A percentile compares a stretch with the other conserved stretches of the same genome.
phyloP scores from a whole-genome alignment of 1,140 invertebrate genomes.

The Rhopalosiphum padi region DNA sequence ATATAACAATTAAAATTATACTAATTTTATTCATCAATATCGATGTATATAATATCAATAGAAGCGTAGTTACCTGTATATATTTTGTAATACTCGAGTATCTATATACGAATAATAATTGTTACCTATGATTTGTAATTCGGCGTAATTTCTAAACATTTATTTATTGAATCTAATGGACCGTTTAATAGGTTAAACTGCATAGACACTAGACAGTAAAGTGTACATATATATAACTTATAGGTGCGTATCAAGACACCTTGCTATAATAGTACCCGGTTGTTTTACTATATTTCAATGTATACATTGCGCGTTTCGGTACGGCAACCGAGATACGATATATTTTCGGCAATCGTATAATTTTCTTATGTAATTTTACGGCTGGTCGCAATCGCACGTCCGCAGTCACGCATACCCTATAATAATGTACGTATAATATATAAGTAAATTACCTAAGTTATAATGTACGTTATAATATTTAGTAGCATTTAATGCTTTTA shows the following conservation, averaged over 20 bases:
- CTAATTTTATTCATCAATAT: not conserved
- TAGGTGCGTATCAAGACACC: not conserved
- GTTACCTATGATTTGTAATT: not conserved
- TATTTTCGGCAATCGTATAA: not conserved
- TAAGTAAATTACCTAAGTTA: not conserved
- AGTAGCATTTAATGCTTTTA: not conserved
- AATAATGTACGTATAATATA: not conserved
- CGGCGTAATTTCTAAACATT: not conserved
- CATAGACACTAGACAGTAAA: not conserved
- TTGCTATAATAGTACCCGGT: not conserved
- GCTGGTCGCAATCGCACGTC: not conserved
- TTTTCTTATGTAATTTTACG: slow-evolving; percentile 2
- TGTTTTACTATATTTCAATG: not conserved
- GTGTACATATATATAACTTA: not conserved
- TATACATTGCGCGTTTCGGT: not conserved
- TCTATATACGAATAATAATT: not conserved
- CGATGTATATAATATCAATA: not conserved
- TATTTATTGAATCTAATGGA: slow-evolving; percentile 4
- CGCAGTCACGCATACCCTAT: not conserved
- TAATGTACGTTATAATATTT: not conserved
- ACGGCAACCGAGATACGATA: not conserved
- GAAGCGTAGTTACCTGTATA: not conserved
- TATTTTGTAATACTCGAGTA: not conserved
- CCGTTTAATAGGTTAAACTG: not conserved
- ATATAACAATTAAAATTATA: not conserved